Conservation (phyloP, 2,113 vertebrate genomes). For the Bufo bufo region DNA sequence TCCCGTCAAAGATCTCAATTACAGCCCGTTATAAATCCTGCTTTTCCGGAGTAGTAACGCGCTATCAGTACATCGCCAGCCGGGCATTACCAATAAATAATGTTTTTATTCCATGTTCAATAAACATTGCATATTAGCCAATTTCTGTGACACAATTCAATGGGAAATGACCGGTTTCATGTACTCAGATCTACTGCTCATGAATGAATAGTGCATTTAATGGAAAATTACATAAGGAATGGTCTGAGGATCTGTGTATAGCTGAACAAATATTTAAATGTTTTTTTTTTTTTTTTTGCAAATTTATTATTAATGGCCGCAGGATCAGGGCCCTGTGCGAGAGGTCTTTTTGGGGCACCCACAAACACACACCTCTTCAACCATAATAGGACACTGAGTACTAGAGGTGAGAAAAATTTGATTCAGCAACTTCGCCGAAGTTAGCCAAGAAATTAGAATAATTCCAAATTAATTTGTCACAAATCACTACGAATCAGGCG, state of each 20-base stretch:
- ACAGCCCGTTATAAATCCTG: conserved; percentile 28
- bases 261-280: not conserved
- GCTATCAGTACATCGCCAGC: conserved; percentile 27
- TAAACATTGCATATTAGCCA: conserved; percentile 24
- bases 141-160: not conserved
- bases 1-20: conserved; percentile 49
- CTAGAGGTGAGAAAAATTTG: no score
- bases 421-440: no score
- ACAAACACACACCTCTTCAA: no score
- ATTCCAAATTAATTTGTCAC: no score
- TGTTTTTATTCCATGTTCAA: not conserved
- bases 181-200: no score
- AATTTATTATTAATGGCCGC: no score
- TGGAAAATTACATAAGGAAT: not conserved
- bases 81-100: conserved; percentile 45
- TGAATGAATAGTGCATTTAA: not conserved
- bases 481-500: no score
- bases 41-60: conserved; percentile 6
- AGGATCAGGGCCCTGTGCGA: no score
- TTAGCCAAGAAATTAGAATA: no score
- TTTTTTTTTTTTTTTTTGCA: no score
- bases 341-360: no score
- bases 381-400: no score
- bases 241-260: not conserved
- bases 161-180: not conserved